Percentiles rank a stretch among this genome's conserved stretches.
phyloP scores from a whole-genome alignment of 1,140 invertebrate species.

The Panagrolaimus sp. region DNA sequence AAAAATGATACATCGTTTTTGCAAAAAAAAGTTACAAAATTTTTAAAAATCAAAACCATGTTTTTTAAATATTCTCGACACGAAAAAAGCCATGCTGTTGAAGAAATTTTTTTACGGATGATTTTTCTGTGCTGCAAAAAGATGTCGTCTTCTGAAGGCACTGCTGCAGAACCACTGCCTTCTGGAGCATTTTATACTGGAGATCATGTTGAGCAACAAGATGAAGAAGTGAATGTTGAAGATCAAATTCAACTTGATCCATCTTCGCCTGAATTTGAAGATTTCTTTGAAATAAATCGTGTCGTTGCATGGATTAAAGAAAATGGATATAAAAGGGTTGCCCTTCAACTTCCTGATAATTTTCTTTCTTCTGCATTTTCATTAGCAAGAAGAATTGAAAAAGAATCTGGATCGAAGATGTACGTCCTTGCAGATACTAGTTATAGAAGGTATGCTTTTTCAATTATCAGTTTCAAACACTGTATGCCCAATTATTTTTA shows the following conservation, averaged over 20 bases:
- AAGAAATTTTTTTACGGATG: too few relatives aligned
- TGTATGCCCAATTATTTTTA: slow-evolving; percentile 25
- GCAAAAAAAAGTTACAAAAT: too few relatives aligned
- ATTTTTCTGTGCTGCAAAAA: too few relatives aligned
- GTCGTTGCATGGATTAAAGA: slow-evolving; percentile 34
- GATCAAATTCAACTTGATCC: background rate
- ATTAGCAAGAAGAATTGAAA: slow-evolving; percentile 21
- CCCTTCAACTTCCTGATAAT: slow-evolving; percentile 49
- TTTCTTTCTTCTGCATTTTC: slow-evolving; percentile 35
- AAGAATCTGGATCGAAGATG: slow-evolving; percentile 28
- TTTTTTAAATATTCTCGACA: too few relatives aligned
- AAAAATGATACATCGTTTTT: too few relatives aligned
- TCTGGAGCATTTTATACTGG: slow-evolving; percentile 6
- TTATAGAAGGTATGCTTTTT: slow-evolving; percentile 47
- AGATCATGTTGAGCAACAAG: background rate
- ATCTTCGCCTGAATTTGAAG: slow-evolving; percentile 17
- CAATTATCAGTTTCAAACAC: slow-evolving; percentile 12
- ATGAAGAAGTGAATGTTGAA: background rate
- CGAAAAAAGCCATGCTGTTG: too few relatives aligned
- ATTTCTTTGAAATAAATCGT: slow-evolving; percentile 45
- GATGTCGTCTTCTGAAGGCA: too few relatives aligned
- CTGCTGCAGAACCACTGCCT: background rate
- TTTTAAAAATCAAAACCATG: too few relatives aligned
- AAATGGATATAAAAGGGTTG: slow-evolving; percentile 37
- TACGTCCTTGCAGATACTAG: slow-evolving; percentile 50